Conservation (phyloP, 35 echinoderm and acorn worm species). For the Hemicentrotus pulcherrimus region DNA sequence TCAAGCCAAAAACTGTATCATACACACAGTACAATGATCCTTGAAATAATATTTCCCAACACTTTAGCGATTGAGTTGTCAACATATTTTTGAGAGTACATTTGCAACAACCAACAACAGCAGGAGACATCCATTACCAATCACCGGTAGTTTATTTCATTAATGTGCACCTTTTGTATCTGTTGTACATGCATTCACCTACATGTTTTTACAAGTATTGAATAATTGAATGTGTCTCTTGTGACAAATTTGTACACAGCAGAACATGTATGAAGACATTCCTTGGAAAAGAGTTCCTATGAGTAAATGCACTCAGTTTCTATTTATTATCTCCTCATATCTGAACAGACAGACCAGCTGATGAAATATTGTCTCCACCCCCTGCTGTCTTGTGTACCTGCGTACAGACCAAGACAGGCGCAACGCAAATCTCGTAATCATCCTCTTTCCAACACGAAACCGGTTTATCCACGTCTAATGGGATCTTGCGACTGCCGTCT, state of each 20-base stretch:
- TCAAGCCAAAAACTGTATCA: too few relatives aligned
- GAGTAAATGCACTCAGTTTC: background rate
- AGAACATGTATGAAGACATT: background rate
- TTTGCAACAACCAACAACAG: background rate
- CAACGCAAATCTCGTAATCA: constrained; percentile 85
- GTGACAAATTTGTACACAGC: background rate
- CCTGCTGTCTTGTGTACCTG: constrained; percentile 80
- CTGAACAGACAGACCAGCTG: constrained; percentile 76
- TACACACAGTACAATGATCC: too few relatives aligned
- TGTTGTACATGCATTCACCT: background rate
- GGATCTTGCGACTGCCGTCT: constrained; percentile 67
- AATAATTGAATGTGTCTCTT: background rate
- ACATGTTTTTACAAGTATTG: background rate
- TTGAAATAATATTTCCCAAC: too few relatives aligned
- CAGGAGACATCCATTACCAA: background rate
- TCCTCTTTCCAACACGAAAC: constrained; percentile 97
- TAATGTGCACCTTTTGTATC: background rate
- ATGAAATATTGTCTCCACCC: constrained; percentile 89
- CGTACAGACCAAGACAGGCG: constrained; percentile 94
- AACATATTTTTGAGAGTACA: too few relatives aligned
- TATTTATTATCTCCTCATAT: constrained; percentile 47
- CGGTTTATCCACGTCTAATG: constrained; percentile 69
- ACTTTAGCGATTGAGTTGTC: too few relatives aligned
- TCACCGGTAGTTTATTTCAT: background rate
- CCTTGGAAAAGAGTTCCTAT: background rate